These are phyloP conservation scores for Camptogramma bilineatum DNA, from an alignment of 2,888 invertebrate species.

Conservation along the genomic window DNA sequence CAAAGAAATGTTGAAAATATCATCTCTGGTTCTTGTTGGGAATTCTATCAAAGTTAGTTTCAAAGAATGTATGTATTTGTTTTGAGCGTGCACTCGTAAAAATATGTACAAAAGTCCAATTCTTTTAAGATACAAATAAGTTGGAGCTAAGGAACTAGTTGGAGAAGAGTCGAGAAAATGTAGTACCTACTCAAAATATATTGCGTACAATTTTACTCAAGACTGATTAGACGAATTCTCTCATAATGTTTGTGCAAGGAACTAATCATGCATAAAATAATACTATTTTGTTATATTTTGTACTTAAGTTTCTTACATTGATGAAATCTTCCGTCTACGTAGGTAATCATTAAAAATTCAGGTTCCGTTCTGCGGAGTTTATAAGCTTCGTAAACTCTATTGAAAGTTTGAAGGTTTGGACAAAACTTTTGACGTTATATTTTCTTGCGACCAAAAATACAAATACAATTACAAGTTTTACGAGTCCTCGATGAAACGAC, in stretches of 20 bases:
- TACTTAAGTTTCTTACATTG: conserved; percentile 1
- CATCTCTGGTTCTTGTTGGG: conserved; percentile 48
- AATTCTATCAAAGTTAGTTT: conserved; percentile 48
- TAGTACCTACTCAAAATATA: not conserved
- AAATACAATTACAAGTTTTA: conserved; percentile 41
- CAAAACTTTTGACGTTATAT: conserved; percentile 54
- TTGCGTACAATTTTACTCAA: not conserved
- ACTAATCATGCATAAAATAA: too few relatives aligned
- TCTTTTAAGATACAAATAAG: not conserved
- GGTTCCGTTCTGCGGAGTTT: conserved; percentile 51
- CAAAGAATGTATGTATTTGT: conserved; percentile 30
- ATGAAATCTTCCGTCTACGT: conserved; percentile 47
- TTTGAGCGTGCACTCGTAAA: conserved; percentile 18
- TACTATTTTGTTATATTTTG: too few relatives aligned
- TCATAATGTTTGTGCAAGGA: not conserved
- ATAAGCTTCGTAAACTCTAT: conserved; percentile 55
- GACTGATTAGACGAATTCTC: not conserved
- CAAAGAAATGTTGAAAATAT: conserved; percentile 53
- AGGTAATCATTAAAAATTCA: conserved; percentile 62
- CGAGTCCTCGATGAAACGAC: conserved; percentile 34
- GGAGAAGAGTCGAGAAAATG: not conserved
- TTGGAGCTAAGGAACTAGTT: not conserved
- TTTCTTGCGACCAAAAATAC: conserved; percentile 48
- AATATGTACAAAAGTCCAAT: conserved; percentile 2
- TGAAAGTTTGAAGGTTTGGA: conserved; percentile 53